These are phyloP conservation scores for Cheilosia vernalis DNA, from an alignment of 2,888 invertebrate species.

Conservation along the genomic window DNA sequence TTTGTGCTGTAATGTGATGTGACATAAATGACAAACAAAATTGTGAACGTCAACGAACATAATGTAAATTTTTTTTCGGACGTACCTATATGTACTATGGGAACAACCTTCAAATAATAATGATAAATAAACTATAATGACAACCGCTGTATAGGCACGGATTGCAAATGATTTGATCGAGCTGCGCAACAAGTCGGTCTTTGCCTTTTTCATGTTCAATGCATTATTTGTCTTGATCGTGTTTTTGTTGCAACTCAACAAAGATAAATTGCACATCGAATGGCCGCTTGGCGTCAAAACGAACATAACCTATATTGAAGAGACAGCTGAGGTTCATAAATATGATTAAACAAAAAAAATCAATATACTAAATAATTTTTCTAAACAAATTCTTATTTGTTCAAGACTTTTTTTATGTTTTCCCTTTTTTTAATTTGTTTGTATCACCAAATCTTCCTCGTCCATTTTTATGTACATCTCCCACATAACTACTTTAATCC, in stretches of 20 bases:
- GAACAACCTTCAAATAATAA: slow-evolving; percentile 20
- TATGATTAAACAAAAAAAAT: slow-evolving; percentile 53
- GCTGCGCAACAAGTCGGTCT: slow-evolving; percentile 97
- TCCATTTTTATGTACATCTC: slow-evolving; percentile 44
- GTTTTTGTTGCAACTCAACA: slow-evolving; percentile 99
- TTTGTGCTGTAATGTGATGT: slow-evolving; percentile 79
- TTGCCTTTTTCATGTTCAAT: slow-evolving; percentile 99
- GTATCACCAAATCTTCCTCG: slow-evolving; percentile 62
- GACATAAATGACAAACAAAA: slow-evolving; percentile 56
- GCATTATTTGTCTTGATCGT: slow-evolving; percentile 99
- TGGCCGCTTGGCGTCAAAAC: slow-evolving; percentile 98
- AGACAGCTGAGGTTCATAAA: slow-evolving; percentile 92
- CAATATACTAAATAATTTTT: slow-evolving; percentile 28
- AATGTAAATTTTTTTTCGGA: neutral
- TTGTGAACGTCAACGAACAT: slow-evolving; percentile 23
- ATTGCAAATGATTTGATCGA: slow-evolving; percentile 96
- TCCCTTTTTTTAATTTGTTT: slow-evolving; percentile 52
- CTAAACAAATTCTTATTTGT: slow-evolving; percentile 65
- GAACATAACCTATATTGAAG: slow-evolving; percentile 96
- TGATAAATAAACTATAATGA: slow-evolving; percentile 30
- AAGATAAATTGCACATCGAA: slow-evolving; percentile 98
- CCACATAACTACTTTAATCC: slow-evolving; percentile 47
- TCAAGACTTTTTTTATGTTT: slow-evolving; percentile 66
- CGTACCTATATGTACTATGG: neutral
- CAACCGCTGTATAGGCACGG: slow-evolving; percentile 87